Base-by-base conservation (phyloP, 2,888 invertebrate genomes). In the Halocaridina rubra region DNA sequence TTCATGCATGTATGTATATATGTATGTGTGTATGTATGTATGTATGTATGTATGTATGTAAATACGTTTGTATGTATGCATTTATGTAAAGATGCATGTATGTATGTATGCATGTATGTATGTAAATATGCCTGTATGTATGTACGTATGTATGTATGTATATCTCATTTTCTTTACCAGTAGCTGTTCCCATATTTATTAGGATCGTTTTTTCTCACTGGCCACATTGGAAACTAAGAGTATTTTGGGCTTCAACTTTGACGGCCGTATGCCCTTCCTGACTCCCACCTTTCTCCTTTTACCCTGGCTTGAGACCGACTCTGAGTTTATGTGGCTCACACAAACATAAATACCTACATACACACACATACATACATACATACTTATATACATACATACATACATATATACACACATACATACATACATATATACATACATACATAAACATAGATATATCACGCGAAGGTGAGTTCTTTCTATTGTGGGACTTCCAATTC, bases 31-130 rank as follows among this genome's bases (percentile, higher is more conserved):
- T 79, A 30, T 39, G 5, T 69, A 67, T 79, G 27, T 69, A 39
- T 79, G 57, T 79, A 33, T 79, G 30, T 79, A 33, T 79, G 30
- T 79, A 46, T 80, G 59, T 71, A 59, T n/a, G n/a, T n/a, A n/a
- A n/a, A n/a, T n/a, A n/a, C n/a, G n/a, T n/a, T n/a, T n/a, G n/a
- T n/a, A n/a, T n/a, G n/a, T n/a, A n/a, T n/a, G n/a, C n/a, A n/a
- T n/a, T n/a, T n/a, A n/a, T n/a, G n/a, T n/a, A n/a, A 32, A 27
- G 30, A 46, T 59, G 59, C 72, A 33, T 80, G 59, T 72, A 32
- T 80, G 79, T 79, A 30, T 67, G 46, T 46, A 30, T 46, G 46
- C n/a, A 29, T 33, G 53, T 53, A 27, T 32, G 19, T 10, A n/a
- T n/a, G n/a, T n/a, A n/a, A n/a, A n/a, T n/a, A n/a, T n/a, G n/a